A percentile compares a stretch with the other conserved stretches of the same genome.
Conservation (phyloP, 1,140 invertebrate genomes). For the Dendrolimus punctatus region DNA sequence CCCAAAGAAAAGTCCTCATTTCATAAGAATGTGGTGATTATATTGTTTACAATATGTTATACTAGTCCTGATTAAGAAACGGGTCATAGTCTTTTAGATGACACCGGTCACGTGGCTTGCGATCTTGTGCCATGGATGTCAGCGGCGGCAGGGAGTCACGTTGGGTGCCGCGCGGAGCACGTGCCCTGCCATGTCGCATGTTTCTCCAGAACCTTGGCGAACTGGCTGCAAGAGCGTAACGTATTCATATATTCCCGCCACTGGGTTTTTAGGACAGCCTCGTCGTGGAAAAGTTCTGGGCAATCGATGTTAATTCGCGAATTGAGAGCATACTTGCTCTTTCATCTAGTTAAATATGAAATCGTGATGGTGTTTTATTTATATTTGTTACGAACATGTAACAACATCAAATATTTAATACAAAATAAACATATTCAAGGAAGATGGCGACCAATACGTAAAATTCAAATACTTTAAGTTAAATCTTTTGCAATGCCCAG, state of each 20-base stretch:
- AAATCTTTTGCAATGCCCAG: too few species aligned
- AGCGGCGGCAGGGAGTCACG: slow-evolving; percentile 25
- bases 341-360: slow-evolving; percentile 15
- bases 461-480: too few species aligned
- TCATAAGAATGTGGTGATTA: too few species aligned
- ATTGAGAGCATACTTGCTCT: slow-evolving; percentile 25
- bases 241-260: slow-evolving; percentile 43
- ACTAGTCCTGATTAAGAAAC: neutral
- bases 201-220: slow-evolving; percentile 23
- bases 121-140: slow-evolving; percentile 2
- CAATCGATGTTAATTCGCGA: slow-evolving; percentile 19
- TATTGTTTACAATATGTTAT: too few species aligned
- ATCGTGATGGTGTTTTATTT: neutral
- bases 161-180: slow-evolving; percentile 23
- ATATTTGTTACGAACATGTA: too few species aligned
- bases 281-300: slow-evolving; percentile 17
- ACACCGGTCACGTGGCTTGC: slow-evolving; percentile 7
- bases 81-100: slow-evolving; percentile 5
- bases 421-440: too few species aligned
- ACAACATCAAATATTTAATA: too few species aligned
- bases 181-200: slow-evolving; percentile 30
- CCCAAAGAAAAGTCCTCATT: too few species aligned
- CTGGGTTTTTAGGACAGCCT: slow-evolving; percentile 38
- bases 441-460: too few species aligned
- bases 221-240: slow-evolving; percentile 17